These are phyloP conservation scores for Vanacampus margaritifer DNA, from an alignment of 2,113 vertebrate genomes.

Conservation along the genomic window DNA sequence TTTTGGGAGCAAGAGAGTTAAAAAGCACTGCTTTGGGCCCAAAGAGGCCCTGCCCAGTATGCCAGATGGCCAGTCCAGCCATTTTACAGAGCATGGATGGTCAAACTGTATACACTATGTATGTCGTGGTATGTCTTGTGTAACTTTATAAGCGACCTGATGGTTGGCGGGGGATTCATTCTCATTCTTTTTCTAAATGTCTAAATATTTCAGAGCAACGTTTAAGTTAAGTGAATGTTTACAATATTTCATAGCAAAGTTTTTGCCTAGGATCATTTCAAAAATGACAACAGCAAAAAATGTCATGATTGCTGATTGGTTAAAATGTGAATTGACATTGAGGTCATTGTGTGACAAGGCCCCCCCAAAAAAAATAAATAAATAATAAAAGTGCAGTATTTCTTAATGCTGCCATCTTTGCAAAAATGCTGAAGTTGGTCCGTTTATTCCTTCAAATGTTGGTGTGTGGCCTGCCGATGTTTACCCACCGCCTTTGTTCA, in stretches of 20 bases:
- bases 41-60: too few species aligned
- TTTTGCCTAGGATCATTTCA: background rate
- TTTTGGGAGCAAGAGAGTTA: too few species aligned
- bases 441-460: background rate
- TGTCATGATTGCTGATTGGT: background rate
- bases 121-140: background rate
- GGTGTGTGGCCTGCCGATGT: slow-evolving; percentile 16
- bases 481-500: slow-evolving; percentile 54
- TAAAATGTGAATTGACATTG: background rate
- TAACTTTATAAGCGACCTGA: background rate
- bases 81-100: background rate
- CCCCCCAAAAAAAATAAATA: background rate
- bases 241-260: background rate
- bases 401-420: background rate
- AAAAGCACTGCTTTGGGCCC: too few species aligned
- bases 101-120: background rate
- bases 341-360: background rate
- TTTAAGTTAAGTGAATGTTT: background rate
- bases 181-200: background rate
- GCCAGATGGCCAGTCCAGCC: too few species aligned
- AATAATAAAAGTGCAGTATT: background rate
- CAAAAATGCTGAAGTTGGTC: background rate
- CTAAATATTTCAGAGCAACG: background rate
- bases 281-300: background rate
- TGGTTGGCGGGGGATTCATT: background rate